Conservation (phyloP, 2,797 vertebrate species). For the Melanotaenia nigrans region DNA sequence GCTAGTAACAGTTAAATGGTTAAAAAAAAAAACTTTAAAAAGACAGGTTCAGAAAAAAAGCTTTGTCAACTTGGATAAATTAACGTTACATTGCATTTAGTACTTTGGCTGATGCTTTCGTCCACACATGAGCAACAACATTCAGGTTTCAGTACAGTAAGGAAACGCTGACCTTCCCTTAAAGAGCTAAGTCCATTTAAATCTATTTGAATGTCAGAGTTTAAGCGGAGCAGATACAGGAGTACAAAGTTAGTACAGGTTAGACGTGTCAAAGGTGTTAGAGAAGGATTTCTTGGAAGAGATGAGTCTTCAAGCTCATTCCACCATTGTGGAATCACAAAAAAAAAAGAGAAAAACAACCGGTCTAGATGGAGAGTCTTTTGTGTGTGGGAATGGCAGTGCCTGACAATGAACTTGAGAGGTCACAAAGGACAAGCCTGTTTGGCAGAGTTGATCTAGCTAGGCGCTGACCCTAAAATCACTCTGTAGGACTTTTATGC, state of each 20-base stretch:
- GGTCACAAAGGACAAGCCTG: not conserved
- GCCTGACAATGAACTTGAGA: not conserved
- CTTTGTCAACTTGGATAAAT: too few species aligned
- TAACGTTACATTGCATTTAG: not conserved
- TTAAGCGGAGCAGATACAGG: not conserved
- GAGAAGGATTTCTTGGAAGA: constrained; percentile 2
- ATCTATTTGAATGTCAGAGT: not conserved
- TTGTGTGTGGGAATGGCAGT: not conserved
- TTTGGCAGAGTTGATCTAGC: not conserved
- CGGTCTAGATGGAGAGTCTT: not conserved
- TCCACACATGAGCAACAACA: not conserved
- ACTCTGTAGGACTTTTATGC: not conserved
- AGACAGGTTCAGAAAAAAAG: too few species aligned
- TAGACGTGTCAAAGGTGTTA: constrained; percentile 1
- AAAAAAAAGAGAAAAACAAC: not conserved
- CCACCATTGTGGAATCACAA: not conserved
- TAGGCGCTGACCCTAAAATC: not conserved
- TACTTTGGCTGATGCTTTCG: not conserved
- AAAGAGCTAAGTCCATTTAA: not conserved
- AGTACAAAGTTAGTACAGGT: not conserved
- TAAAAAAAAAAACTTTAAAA: too few species aligned
- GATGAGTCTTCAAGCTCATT: not conserved
- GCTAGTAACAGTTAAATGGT: too few species aligned
- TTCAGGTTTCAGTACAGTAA: not conserved
- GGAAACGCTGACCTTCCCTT: not conserved